These are phyloP conservation scores for Strigamia transsilvanica DNA, from an alignment of 2,888 invertebrate species.

Conservation along the genomic window DNA sequence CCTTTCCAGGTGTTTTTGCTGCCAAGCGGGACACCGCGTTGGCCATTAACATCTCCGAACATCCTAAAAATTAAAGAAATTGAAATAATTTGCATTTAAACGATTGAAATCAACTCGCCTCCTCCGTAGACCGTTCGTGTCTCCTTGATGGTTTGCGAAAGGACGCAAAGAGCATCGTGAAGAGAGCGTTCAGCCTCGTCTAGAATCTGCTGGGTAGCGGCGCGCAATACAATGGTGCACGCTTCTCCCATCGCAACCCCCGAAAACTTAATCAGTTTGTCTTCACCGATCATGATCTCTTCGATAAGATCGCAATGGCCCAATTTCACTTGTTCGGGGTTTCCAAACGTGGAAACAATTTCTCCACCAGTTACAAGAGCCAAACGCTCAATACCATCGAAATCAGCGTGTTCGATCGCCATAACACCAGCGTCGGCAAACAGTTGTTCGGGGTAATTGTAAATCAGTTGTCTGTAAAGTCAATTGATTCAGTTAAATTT, in stretches of 20 bases:
- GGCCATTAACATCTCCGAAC: constrained; percentile 97
- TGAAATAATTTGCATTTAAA: background rate
- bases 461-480: constrained; percentile 84
- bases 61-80: constrained; percentile 68
- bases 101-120: constrained; percentile 68
- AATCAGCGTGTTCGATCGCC: constrained; percentile 99
- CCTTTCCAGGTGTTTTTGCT: constrained; percentile 91
- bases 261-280: constrained; percentile 90
- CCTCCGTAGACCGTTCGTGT: constrained; percentile 91
- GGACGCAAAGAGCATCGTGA: constrained; percentile 97
- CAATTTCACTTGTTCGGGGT: constrained; percentile 88
- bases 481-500: background rate
- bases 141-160: constrained; percentile 94
- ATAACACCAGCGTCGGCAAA: constrained; percentile 98
- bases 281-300: constrained; percentile 98
- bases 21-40: constrained; percentile 86
- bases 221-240: constrained; percentile 95
- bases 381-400: constrained; percentile 97
- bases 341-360: constrained; percentile 97
- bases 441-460: constrained; percentile 99
- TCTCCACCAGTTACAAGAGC: constrained; percentile 95
- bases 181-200: constrained; percentile 98
- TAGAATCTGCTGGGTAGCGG: constrained; percentile 97
- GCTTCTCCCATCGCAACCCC: constrained; percentile 96
- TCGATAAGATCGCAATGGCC: constrained; percentile 96